Conservation (phyloP, 2,797 vertebrate species). For the Dryobates pubescens region DNA sequence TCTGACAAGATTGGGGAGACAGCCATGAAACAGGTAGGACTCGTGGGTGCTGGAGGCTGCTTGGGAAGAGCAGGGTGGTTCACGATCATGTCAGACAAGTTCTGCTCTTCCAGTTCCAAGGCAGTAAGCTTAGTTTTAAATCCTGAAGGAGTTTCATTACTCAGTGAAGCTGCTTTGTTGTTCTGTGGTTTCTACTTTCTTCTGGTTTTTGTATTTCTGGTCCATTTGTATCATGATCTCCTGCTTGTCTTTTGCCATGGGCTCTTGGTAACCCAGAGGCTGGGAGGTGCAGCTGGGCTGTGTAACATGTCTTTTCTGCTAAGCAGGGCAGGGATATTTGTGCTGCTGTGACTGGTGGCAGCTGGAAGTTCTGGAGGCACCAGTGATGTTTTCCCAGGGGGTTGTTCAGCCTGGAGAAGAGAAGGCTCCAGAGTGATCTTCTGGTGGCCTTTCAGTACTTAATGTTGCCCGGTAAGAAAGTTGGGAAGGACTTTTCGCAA, state of each 20-base stretch:
- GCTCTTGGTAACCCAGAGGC: background rate
- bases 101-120: fast-evolving
- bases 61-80: background rate
- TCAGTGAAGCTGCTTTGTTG: background rate
- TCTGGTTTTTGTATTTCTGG: fast-evolving
- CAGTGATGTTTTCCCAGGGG: background rate
- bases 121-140: background rate
- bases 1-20: constrained; percentile 96
- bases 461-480: background rate
- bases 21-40: constrained; percentile 93
- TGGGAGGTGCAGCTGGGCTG: fast-evolving
- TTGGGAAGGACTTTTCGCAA: background rate
- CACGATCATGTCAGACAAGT: fast-evolving
- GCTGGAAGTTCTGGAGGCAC: background rate
- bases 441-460: background rate
- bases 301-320: fast-evolving
- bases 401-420: background rate
- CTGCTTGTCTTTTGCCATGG: fast-evolving
- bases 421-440: background rate
- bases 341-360: background rate
- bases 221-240: fast-evolving
- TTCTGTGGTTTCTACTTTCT: background rate
- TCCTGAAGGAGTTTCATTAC: fast-evolving
- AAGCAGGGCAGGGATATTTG: background rate
- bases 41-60: background rate